A percentile compares a stretch with the other conserved stretches of the same genome.
Evolutionary conservation across 23 tunicate species (phyloP).

Genomic region (Phallusia fumigata): DNA sequence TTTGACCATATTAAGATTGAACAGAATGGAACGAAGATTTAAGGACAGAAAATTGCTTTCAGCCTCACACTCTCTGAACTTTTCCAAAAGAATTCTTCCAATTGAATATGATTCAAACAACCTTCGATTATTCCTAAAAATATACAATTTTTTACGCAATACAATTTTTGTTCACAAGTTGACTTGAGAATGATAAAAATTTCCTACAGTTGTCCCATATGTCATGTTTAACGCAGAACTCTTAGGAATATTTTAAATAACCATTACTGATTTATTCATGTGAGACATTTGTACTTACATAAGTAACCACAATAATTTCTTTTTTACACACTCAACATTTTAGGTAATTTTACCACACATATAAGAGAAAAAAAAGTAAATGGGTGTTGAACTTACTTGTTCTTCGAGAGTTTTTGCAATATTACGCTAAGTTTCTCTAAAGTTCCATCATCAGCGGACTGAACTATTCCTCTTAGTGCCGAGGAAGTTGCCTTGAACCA

Average conservation of each 20-base stretch:
- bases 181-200: neutral
- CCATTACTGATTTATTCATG: neutral
- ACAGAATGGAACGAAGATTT: constrained; percentile 74
- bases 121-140: constrained; percentile 45
- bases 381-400: constrained; percentile 61
- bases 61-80: constrained; percentile 60
- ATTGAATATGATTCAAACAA: constrained; percentile 68
- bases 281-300: no score
- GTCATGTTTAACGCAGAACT: neutral
- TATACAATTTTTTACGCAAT: neutral
- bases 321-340: no score
- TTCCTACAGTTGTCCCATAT: no score
- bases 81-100: constrained; percentile 57
- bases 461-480: constrained; percentile 25
- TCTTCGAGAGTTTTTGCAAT: constrained; percentile 78
- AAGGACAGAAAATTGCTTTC: constrained; percentile 64
- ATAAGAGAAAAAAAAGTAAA: no score
- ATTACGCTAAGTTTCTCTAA: constrained; percentile 76
- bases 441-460: constrained; percentile 26
- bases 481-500: constrained; percentile 84
- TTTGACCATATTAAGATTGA: constrained; percentile 70
- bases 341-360: no score
- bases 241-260: neutral
- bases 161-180: neutral
- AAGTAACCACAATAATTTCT: no score